Percentiles rank a stretch among this genome's conserved stretches.
Conservation (phyloP, 2,888 invertebrate species). For the Podotricha telesiphe region DNA sequence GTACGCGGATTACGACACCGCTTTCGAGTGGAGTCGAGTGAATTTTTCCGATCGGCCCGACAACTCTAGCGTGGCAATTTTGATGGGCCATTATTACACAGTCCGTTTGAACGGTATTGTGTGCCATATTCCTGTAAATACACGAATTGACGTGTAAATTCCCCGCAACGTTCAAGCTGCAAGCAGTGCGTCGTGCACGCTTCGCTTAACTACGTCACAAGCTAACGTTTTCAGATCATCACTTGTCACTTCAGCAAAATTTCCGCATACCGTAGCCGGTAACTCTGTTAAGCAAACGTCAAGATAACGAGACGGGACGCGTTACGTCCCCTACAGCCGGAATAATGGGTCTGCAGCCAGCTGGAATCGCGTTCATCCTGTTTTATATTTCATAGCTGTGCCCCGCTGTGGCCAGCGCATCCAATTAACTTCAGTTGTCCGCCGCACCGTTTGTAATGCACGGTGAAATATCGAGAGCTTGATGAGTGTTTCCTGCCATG, state of each 20-base stretch:
- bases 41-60: conserved; percentile 71
- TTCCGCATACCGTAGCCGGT: conserved; percentile 49
- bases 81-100: conserved; percentile 78
- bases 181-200: conserved; percentile 3
- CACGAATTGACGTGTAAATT: conserved; percentile 20
- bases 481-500: conserved; percentile 56
- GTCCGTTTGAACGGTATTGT: conserved; percentile 77
- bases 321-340: conserved; percentile 53
- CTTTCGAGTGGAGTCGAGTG: conserved; percentile 58
- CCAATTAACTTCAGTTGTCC: conserved; percentile 78
- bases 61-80: conserved; percentile 75
- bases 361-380: conserved; percentile 51
- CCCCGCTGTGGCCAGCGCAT: conserved; percentile 65
- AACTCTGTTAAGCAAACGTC: conserved; percentile 50
- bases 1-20: conserved; percentile 68
- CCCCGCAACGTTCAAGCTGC: conserved; percentile 20
- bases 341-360: conserved; percentile 57
- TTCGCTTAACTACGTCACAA: conserved; percentile 28
- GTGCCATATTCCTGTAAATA: conserved; percentile 57
- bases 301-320: conserved; percentile 53
- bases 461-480: conserved; percentile 73
- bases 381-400: conserved; percentile 72
- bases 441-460: conserved; percentile 69
- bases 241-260: conserved; percentile 58
- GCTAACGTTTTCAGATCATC: conserved; percentile 53